Conservation (phyloP, 2,888 invertebrate species). For the Nomada fucata region DNA sequence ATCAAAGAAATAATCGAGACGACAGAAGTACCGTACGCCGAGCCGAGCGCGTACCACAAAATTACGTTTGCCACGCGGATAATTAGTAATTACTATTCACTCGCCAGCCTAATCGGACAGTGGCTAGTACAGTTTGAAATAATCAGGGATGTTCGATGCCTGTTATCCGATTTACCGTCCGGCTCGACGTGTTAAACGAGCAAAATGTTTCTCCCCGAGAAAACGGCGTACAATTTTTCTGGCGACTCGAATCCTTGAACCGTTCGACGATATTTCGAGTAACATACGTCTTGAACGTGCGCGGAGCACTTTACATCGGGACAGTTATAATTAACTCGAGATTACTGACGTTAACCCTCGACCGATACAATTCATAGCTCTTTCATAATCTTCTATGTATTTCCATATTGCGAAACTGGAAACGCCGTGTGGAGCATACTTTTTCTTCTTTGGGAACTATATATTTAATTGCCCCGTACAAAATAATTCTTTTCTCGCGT, state of each 20-base stretch:
- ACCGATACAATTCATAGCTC: background rate
- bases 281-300: too few species aligned
- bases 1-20: background rate
- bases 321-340: constrained; percentile 4
- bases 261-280: constrained; percentile 1
- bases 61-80: constrained; percentile 41
- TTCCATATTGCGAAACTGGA: background rate
- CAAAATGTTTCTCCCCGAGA: background rate
- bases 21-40: background rate
- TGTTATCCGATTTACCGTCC: constrained; percentile 60
- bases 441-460: too few species aligned
- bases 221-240: background rate
- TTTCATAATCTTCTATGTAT: background rate
- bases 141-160: constrained; percentile 33
- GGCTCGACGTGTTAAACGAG: constrained; percentile 9
- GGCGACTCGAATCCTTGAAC: constrained; percentile 12
- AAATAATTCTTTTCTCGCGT: too few species aligned
- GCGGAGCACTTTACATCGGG: background rate
- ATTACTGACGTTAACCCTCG: background rate
- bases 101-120: constrained; percentile 53
- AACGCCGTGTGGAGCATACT: too few species aligned
- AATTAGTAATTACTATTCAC: constrained; percentile 16
- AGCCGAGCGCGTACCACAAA: constrained; percentile 11
- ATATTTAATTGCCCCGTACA: too few species aligned
- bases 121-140: constrained; percentile 64